Evolutionary conservation across 2,888 invertebrate species (phyloP), one percentile per base, ranked within the genome.

Genomic region (Hydraecia micacea): DNA sequence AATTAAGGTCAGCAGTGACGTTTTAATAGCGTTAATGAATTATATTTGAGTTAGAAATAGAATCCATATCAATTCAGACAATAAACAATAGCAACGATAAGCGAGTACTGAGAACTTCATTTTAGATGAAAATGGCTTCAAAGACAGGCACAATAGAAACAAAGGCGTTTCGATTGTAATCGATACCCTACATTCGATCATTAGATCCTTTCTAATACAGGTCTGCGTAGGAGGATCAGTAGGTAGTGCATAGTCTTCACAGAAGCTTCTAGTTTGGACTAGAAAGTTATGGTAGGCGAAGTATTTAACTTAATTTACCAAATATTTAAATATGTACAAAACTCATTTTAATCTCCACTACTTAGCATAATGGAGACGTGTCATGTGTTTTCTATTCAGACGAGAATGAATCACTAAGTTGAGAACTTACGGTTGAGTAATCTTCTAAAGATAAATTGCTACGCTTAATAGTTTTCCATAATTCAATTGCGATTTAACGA

Each of bases 81-180:
- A 83, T 72, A 72, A 80, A 86, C 86, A 86, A 83, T 83, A 76
- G 83, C 21, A 32, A 68, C 55, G 83, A 83, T 84, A 84, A 85
- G 80, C 77, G 15, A 83, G 63, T 77, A 86, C 73, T 78, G 80
- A 70, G 80, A 77, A 86, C 80, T 75, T 60, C 18, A 75, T 67
- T 79, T 80, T 73, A 71, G 75, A 78, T 78, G 77, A 79, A 85
- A 87, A 85, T 70, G 66, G 79, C 73, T 81, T 81, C 68, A 52
- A 79, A 76, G 82, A 83, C 75, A 85, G 83, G 75, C 77, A 85
- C 77, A 88, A 87, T 86, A 86, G 88, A 86, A 85, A 90, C 88
- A 91, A 90, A 87, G 88, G 83, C 82, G 68, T 86, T 85, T 88
- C 84, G 85, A 88, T 87, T 77, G 83, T 87, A 90, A 91, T 90